Evolutionary conservation across 2,797 vertebrate species (phyloP).

Genomic region (Sparus aurata): DNA sequence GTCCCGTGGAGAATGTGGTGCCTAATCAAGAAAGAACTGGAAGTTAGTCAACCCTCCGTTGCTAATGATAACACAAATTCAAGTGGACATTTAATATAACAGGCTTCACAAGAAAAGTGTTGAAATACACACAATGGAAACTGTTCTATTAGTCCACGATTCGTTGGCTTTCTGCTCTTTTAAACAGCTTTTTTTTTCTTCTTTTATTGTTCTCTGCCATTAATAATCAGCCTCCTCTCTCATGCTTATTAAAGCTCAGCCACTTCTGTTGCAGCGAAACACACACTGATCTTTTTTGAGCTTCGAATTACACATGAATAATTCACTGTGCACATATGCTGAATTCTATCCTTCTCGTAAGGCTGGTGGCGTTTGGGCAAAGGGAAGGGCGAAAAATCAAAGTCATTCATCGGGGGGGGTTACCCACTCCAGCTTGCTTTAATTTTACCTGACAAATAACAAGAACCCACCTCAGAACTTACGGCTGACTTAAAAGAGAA

Average conservation of each 20-base stretch:
- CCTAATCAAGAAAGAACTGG: constrained; percentile 27
- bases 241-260: constrained; percentile 34
- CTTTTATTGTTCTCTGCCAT: constrained; percentile 23
- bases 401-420: constrained; percentile 38
- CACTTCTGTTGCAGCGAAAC: constrained; percentile 34
- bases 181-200: constrained; percentile 43
- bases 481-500: constrained; percentile 15
- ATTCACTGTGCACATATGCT: constrained; percentile 22
- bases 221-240: constrained; percentile 47
- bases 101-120: constrained; percentile 7
- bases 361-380: constrained; percentile 20
- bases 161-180: constrained; percentile 35
- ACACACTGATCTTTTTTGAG: constrained; percentile 39
- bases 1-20: constrained; percentile 42
- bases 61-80: constrained; percentile 61
- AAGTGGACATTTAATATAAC: constrained; percentile 52
- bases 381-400: constrained; percentile 42
- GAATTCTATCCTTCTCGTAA: constrained; percentile 22
- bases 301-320: constrained; percentile 23
- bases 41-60: constrained; percentile 22
- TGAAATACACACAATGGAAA: constrained; percentile 48
- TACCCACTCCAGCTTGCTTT: constrained; percentile 54
- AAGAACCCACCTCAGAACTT: constrained; percentile 35
- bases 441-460: constrained; percentile 61
- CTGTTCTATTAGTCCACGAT: constrained; percentile 24